Percentiles rank a stretch among this genome's conserved stretches.
Evolutionary conservation across 2,113 vertebrate genomes (phyloP).

Genomic region (Oxyura jamaicensis): DNA sequence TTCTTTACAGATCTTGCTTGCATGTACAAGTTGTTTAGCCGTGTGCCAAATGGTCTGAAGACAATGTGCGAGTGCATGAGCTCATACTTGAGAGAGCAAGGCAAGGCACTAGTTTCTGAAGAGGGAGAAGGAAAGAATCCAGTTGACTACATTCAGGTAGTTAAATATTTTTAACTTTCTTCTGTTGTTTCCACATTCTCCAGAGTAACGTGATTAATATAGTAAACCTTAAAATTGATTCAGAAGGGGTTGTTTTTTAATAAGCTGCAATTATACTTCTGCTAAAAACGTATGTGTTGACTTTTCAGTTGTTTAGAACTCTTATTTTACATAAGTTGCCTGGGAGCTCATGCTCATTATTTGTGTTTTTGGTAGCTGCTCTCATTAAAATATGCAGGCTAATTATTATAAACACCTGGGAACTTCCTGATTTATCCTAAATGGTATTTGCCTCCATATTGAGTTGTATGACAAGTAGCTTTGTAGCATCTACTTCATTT

Average conservation of each 20-base stretch:
- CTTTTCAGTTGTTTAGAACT: neutral
- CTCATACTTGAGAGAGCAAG: constrained; percentile 93
- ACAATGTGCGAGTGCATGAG: constrained; percentile 99
- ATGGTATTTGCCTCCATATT: neutral
- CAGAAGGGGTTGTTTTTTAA: neutral
- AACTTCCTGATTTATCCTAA: neutral
- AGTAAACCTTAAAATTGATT: neutral
- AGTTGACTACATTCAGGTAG: constrained; percentile 97
- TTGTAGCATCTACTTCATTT: neutral
- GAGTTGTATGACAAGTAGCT: neutral
- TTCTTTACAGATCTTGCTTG: constrained; percentile 90
- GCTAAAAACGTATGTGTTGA: neutral
- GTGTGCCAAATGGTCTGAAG: constrained; percentile 96
- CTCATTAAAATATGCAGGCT: neutral
- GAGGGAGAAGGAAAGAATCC: constrained; percentile 98
- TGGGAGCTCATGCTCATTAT: neutral
- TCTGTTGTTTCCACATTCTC: neutral
- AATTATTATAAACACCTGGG: neutral
- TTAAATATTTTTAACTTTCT: neutral
- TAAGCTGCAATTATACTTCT: neutral
- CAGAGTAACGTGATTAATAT: neutral
- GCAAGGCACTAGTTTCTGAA: constrained; percentile 96
- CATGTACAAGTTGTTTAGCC: constrained; percentile 98
- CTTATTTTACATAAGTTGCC: neutral
- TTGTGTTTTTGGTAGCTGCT: neutral